Evolutionary conservation across 2,888 invertebrate species (phyloP), one percentile per base, ranked within the genome.

Genomic region (Agrypnus murinus): DNA sequence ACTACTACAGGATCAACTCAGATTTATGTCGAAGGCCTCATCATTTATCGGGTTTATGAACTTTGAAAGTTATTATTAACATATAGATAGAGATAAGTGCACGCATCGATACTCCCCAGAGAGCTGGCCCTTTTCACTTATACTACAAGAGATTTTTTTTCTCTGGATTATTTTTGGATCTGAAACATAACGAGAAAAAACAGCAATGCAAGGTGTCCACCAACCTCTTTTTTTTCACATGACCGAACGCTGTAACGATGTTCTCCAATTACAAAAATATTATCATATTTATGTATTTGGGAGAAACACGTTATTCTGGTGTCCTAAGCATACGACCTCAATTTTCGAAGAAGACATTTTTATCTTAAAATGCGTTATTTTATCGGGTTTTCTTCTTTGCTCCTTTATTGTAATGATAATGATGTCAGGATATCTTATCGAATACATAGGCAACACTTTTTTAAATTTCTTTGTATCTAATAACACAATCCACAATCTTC

Each of bases 31-130:
- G 55, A 14, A 31, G 14, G 55, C 55, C 19, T 36, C 17, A 19
- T 55, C 55, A 38, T 55, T 55, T 36, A 55, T 55, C 55, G 55
- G 55, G 55, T 55, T 55, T 55, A 55, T 55, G 55, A 55, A 55
- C 55, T 55, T 38, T 34, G 36, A 55, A 55, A 55, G 55, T 36
- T 38, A 55, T 55, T 55, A 55, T 55, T 55, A 55, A 55, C 55
- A 55, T 55, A 36, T 36, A 55, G 36, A 53, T 55, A 38, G 55
- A 55, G 34, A 55, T 55, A 55, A 55, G 32, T 32, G 55, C 31
- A 10, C 55, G 55, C 55, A 50, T 50, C 50, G 31, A 50, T 50
- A 25, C 50, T 50, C 50, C 31, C 12, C 12, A 19, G 50, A 50
- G 50, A 50, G 31, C 32, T 25, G 31, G 50, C 31, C 50, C 50